Base-by-base conservation (phyloP, 2,888 invertebrate species). In the Pristionchus fissidentatus region DNA sequence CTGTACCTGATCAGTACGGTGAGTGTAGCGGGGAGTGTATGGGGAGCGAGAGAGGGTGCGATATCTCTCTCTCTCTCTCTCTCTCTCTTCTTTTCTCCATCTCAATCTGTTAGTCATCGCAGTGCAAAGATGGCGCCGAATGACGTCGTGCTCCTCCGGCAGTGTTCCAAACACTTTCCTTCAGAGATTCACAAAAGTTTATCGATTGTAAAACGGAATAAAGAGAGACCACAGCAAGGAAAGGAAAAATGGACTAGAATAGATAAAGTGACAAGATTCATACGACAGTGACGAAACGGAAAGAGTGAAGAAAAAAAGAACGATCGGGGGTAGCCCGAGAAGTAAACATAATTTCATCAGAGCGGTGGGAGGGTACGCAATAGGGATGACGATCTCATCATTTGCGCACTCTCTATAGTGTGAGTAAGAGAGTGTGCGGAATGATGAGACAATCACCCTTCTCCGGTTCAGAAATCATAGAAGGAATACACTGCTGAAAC, bases 71-170 rank as follows among this genome's bases (percentile, higher is more conserved):
- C 60, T 62, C 57, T 57, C 57, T 29, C 57, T 22, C 35, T 80
- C 84, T 52, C 80, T 84, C 19, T 43, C 57, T 57, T 57, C 81
- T 29, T 81, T 66, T 35, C 83, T 83, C 26, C 62, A 75, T 60
- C 82, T 66, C 55, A 57, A 43, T 70, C 79, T 52, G 26, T 57
- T 83, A 80, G n/a, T 66, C 80, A 66, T 80, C 83, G 41, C 83
- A 83, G 70, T 80, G 85, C 55, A 84, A 84, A n/a, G n/a, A n/a
- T n/a, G n/a, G 26, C 84, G 84, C 5, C 70, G 73, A 35, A 43
- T 77, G 70, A 84, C 82, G 73, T 60, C 80, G 60, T 80, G 77
- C 26, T 77, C 22, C n/a, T 19, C 55, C 55, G 22, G 55, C 15
- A 7, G 15, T 7, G 4, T 55, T 19, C 4, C 55, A 55, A 55